Evolutionary conservation across 1,140 invertebrate species (phyloP), one percentile per base, ranked within the genome.

Genomic region (Rhyacophila brunnea): DNA sequence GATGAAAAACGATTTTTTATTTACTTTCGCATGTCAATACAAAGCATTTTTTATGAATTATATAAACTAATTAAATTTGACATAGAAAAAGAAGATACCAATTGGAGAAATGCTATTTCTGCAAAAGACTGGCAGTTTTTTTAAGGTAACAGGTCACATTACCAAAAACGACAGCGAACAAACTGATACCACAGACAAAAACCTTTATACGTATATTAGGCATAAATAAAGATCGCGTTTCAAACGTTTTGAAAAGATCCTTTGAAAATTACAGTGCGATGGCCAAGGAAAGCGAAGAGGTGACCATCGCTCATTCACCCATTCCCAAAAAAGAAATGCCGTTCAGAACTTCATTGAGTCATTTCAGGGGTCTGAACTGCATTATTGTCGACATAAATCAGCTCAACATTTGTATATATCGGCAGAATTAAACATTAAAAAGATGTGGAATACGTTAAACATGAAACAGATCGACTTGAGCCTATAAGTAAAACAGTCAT

Each of bases 311-410:
- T 47, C 45, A 0, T 14, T n/a, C 1, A 9, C 18, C 9, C 14
- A 34, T 49, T 4, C 6, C 6, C 6, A 14, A 34, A 49, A 49
- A 38, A 19, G 17, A 20, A 9, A n/a, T 9, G 6, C 53, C 40
- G 56, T 62, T 52, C 44, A 14, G 51, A 19, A 59, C 14, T 59
- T 59, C 36, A 65, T 67, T 52, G 53, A 52, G 23, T 62, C 60
- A 51, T 46, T 64, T 38, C 61, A 64, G 58, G 55, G 53, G 47
- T 46, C 60, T 10, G 64, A 67, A 53, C 58, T 60, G 19, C 64
- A 67, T 61, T 64, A 67, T 43, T 66, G 60, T 57, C 50, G 64
- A 48, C 55, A 9, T 9, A 28, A 59, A 11, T 23, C 62, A 56
- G 45, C 58, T 55, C 46, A 58, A 50, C 55, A 55, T 9, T 54